These are phyloP conservation scores for Eurytoma adleriae DNA, from an alignment of 2,888 invertebrate genomes.

Conservation along the genomic window DNA sequence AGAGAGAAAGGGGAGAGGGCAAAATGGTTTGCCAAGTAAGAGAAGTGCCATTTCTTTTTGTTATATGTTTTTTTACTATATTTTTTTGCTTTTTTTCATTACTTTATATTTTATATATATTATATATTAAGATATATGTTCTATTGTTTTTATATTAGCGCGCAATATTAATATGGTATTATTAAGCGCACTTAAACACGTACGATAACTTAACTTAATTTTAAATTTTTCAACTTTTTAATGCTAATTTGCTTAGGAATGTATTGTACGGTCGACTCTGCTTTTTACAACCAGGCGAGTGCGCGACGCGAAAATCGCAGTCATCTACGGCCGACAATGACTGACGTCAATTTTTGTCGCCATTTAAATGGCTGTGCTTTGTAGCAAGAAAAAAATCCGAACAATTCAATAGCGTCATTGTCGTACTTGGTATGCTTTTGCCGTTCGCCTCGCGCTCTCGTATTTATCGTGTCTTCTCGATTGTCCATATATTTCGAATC, in stretches of 20 bases:
- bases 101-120: conserved; percentile 42
- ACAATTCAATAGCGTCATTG: no score
- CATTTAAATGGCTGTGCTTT: background rate
- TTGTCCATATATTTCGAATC: conserved; percentile 2
- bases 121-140: conserved; percentile 53
- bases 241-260: conserved; percentile 27
- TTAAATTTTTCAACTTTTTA: background rate
- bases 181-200: conserved; percentile 19
- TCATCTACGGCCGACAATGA: background rate
- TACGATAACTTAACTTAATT: background rate
- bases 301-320: conserved; percentile 15
- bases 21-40: conserved; percentile 82
- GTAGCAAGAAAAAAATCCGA: background rate
- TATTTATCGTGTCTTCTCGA: conserved; percentile 12
- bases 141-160: conserved; percentile 28
- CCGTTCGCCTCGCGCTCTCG: conserved; percentile 10
- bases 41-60: conserved; percentile 72
- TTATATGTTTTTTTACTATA: conserved; percentile 59
- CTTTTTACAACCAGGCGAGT: background rate
- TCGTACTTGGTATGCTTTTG: background rate
- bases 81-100: conserved; percentile 55
- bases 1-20: conserved; percentile 82
- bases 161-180: conserved; percentile 41
- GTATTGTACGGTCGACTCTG: conserved; percentile 3
- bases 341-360: background rate